Evolutionary conservation across 1,140 invertebrate species (phyloP).

Genomic region (Stegodyphus dumicola): DNA sequence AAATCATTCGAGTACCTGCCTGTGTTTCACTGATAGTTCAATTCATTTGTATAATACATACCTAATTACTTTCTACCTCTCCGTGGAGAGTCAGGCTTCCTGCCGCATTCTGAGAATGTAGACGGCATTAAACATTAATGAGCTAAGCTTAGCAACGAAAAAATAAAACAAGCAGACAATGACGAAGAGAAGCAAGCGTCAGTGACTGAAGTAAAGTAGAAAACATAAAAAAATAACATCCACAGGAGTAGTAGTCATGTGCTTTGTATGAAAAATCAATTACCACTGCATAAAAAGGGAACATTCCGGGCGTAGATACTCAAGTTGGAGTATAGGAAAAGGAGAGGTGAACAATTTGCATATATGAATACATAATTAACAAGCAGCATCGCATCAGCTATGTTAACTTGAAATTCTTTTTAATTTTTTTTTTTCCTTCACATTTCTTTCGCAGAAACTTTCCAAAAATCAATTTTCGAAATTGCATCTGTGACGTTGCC

Average conservation of each 20-base stretch:
- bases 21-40: not conserved
- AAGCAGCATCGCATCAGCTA: constrained; percentile 12
- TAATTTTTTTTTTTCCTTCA: constrained; percentile 5
- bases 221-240: constrained; percentile 8
- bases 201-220: constrained; percentile 3
- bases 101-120: not conserved
- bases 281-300: constrained; percentile 42
- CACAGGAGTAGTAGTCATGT: constrained; percentile 21
- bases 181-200: constrained; percentile 47
- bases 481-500: constrained; percentile 31
- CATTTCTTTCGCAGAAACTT: constrained; percentile 34
- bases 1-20: too few species aligned
- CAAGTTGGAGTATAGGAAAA: not conserved
- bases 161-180: constrained; percentile 31
- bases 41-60: not conserved
- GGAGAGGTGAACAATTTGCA: constrained; percentile 48
- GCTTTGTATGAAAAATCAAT: constrained; percentile 61
- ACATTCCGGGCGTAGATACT: constrained; percentile 23
- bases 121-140: constrained; percentile 55
- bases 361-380: constrained; percentile 61
- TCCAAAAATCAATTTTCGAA: constrained; percentile 55
- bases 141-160: constrained; percentile 7
- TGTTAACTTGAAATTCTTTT: not conserved
- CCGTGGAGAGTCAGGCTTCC: not conserved
- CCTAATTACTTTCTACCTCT: not conserved